These are phyloP conservation scores for Vesta saturnalis DNA, from an alignment of 2,888 invertebrate genomes.

Conservation along the genomic window DNA sequence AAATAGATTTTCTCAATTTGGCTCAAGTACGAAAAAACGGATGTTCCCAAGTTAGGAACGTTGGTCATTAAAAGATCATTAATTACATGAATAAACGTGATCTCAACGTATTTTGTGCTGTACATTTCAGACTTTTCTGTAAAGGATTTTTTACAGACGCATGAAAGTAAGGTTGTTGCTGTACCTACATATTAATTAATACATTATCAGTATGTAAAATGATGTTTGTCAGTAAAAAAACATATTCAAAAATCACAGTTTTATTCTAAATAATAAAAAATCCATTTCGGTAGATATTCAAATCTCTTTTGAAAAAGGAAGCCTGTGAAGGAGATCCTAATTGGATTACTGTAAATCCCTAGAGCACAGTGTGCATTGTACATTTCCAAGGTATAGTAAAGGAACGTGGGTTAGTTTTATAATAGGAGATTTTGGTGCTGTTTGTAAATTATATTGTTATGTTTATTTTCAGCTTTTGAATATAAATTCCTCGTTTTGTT, in stretches of 20 bases:
- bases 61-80: too few relatives aligned
- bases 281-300: constrained; percentile 32
- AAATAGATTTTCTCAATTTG: too few relatives aligned
- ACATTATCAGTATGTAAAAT: too few relatives aligned
- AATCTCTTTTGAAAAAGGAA: constrained; percentile 36
- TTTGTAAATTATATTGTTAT: constrained; percentile 32
- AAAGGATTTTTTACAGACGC: too few relatives aligned
- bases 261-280: constrained; percentile 35
- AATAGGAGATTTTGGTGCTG: constrained; percentile 29
- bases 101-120: too few relatives aligned
- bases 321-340: constrained; percentile 34
- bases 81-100: too few relatives aligned
- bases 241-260: constrained; percentile 29
- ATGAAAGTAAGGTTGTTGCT: too few relatives aligned
- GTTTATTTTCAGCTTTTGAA: constrained; percentile 13
- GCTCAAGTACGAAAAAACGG: too few relatives aligned
- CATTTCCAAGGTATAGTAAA: constrained; percentile 31
- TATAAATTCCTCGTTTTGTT: constrained; percentile 8
- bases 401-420: constrained; percentile 36
- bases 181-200: too few relatives aligned
- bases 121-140: too few relatives aligned
- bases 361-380: constrained; percentile 33
- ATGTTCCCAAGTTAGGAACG: too few relatives aligned
- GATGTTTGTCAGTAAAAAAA: too few relatives aligned
- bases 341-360: constrained; percentile 37